Percentiles rank a stretch among this genome's conserved stretches.
Conservation (phyloP, 2,113 vertebrate genomes). For the Struthidea cinerea region DNA sequence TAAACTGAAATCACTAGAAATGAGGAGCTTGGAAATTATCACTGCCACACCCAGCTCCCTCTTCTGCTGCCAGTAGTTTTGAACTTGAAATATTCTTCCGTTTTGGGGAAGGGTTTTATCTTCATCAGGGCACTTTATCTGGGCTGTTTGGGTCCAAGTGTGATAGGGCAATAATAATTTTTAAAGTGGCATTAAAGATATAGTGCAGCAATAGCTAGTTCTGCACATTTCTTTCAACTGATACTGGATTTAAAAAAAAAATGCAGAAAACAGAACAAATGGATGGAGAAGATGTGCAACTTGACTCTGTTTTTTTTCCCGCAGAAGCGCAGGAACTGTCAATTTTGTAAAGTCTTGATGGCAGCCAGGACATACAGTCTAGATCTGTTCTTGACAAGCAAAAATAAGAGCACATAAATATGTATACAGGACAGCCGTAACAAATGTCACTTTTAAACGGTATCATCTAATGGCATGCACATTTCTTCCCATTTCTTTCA, state of each 20-base stretch:
- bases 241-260: not conserved
- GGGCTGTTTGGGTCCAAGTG: not conserved
- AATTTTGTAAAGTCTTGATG: not conserved
- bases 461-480: conserved; percentile 26
- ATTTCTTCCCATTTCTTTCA: conserved; percentile 47
- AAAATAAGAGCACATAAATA: conserved; percentile 35
- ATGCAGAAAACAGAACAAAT: not conserved
- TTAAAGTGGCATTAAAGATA: not conserved
- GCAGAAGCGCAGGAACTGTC: not conserved
- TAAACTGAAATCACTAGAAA: not conserved
- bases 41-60: not conserved
- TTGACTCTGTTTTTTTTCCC: not conserved
- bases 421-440: not conserved
- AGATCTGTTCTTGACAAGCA: not conserved
- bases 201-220: not conserved
- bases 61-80: not conserved
- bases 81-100: not conserved
- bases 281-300: not conserved
- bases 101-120: not conserved
- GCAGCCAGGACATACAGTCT: not conserved
- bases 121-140: not conserved
- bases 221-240: not conserved
- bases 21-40: not conserved
- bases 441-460: not conserved
- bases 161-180: not conserved